Conservation (phyloP, 2,113 vertebrate genomes). For the Perca schrenkii region DNA sequence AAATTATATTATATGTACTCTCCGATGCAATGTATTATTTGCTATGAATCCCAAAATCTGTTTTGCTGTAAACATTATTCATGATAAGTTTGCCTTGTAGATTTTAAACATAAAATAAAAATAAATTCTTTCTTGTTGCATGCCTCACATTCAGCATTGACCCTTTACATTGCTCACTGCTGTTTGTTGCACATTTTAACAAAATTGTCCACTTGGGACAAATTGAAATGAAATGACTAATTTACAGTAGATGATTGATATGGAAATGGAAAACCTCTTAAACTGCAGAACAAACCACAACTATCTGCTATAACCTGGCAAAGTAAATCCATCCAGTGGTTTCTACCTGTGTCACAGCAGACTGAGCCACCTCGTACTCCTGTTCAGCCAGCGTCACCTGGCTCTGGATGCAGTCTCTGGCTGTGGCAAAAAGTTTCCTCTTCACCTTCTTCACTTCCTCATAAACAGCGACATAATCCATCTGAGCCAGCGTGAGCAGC, state of each 20-base stretch:
- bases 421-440: conserved; percentile 88
- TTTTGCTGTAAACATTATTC: not conserved
- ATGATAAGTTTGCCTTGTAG: not conserved
- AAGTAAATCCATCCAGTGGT: not conserved
- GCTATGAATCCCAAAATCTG: not conserved
- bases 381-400: conserved; percentile 88
- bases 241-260: not conserved
- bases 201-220: not conserved
- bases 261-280: not conserved
- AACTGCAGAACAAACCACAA: not conserved
- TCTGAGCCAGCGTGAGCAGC: conserved; percentile 85
- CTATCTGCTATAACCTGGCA: not conserved
- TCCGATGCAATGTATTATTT: not conserved
- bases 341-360: conserved; percentile 74
- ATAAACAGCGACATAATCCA: conserved; percentile 84
- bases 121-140: too few relatives aligned
- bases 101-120: not conserved
- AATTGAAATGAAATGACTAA: not conserved
- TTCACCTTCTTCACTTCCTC: conserved; percentile 89
- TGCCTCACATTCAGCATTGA: not conserved
- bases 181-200: not conserved
- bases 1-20: not conserved
- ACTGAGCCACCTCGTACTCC: conserved; percentile 88
- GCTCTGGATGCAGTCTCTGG: conserved; percentile 90
- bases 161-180: not conserved